phyloP scores from a whole-genome alignment of 2,888 invertebrate genomes.

The Subacronicta megacephala region DNA sequence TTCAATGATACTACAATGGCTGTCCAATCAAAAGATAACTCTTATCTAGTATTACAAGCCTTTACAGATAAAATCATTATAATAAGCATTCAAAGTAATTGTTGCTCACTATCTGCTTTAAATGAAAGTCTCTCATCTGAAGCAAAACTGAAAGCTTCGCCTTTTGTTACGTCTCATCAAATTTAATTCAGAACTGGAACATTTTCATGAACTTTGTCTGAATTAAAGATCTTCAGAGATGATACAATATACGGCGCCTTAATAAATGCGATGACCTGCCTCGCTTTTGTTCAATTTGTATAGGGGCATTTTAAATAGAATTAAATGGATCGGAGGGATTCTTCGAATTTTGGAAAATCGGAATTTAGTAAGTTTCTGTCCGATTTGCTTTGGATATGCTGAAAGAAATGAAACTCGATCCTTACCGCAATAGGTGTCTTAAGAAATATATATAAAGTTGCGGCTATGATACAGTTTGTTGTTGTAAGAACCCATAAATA shows the following conservation, averaged over 20 bases:
- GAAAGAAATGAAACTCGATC: too few relatives aligned
- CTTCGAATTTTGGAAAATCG: slow-evolving; percentile 5
- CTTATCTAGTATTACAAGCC: background rate
- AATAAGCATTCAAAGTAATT: too few relatives aligned
- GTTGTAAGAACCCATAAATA: too few relatives aligned
- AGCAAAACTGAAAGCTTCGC: background rate
- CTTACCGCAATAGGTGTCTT: too few relatives aligned
- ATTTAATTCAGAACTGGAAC: background rate
- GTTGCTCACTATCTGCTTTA: background rate
- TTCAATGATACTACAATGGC: slow-evolving; percentile 1
- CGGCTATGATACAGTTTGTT: too few relatives aligned
- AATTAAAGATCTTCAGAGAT: background rate
- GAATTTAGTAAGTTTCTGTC: slow-evolving; percentile 11
- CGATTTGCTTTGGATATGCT: slow-evolving; percentile 2
- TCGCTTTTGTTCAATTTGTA: slow-evolving; percentile 10
- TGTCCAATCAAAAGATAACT: background rate
- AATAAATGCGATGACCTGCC: slow-evolving; percentile 2
- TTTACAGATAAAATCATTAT: background rate
- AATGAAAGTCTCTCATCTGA: background rate
- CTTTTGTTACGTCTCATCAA: background rate
- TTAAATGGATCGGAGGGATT: slow-evolving; percentile 3
- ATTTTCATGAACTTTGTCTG: background rate
- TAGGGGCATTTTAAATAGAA: slow-evolving; percentile 18
- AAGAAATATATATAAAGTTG: too few relatives aligned
- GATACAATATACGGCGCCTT: background rate